Evolutionary conservation across 2,113 vertebrate genomes (phyloP).

Genomic region (Mungos mungo): DNA sequence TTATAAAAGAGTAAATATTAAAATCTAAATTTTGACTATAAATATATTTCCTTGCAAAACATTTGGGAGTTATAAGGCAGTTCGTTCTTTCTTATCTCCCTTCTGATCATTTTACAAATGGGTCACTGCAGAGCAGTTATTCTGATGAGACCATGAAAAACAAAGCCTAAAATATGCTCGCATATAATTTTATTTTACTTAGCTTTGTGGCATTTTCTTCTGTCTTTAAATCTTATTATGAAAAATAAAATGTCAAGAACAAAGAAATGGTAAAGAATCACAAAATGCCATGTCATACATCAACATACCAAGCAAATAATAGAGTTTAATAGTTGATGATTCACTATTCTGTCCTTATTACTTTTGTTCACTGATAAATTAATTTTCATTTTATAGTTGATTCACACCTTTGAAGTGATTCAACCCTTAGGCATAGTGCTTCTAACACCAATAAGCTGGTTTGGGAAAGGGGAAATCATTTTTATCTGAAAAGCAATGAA

Average conservation of each 20-base stretch:
- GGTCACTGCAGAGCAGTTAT: background rate
- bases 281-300: background rate
- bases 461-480: background rate
- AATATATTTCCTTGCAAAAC: background rate
- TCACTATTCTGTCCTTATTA: background rate
- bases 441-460: background rate
- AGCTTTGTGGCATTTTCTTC: background rate
- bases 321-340: background rate
- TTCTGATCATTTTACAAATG: background rate
- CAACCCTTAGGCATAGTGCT: background rate
- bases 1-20: background rate
- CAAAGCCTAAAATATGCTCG: background rate
- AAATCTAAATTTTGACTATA: background rate
- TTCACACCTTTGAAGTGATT: background rate
- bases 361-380: background rate
- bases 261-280: background rate
- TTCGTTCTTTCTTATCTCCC: background rate
- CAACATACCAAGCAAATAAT: background rate
- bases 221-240: background rate
- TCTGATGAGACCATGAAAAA: background rate
- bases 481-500: background rate
- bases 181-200: background rate
- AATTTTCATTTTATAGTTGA: conserved; percentile 25
- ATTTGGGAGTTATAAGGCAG: background rate
- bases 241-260: background rate